These are phyloP conservation scores for Macrotis lagotis DNA, from an alignment of 2,113 vertebrate species.

Conservation along the genomic window DNA sequence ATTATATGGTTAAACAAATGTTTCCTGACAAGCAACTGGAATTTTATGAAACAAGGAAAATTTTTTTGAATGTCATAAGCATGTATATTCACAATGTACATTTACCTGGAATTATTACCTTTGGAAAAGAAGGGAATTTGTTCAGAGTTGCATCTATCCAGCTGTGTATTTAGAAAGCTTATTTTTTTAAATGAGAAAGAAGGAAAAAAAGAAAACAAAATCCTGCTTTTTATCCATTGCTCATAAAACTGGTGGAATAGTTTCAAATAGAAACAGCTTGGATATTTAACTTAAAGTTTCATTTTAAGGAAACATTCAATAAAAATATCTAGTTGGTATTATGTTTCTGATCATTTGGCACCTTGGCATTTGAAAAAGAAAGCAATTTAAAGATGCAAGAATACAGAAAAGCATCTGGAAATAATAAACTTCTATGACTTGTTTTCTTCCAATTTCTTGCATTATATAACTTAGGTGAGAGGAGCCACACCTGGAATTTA, in stretches of 20 bases:
- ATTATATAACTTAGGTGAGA: conserved; percentile 24
- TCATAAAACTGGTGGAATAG: conserved; percentile 17
- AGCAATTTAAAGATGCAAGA: conserved; percentile 30
- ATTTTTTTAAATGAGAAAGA: conserved; percentile 4
- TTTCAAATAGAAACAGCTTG: conserved; percentile 36
- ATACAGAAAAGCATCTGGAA: conserved; percentile 44
- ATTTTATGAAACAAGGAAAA: neutral
- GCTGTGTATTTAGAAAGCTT: neutral
- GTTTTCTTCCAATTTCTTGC: neutral
- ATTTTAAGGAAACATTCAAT: conserved; percentile 27
- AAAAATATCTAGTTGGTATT: conserved; percentile 42
- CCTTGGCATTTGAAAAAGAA: conserved; percentile 51
- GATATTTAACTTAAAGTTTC: conserved; percentile 20
- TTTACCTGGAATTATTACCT: neutral
- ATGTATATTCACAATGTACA: neutral
- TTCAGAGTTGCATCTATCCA: neutral
- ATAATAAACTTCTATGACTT: neutral
- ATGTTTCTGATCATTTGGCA: conserved; percentile 15
- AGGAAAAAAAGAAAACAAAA: neutral
- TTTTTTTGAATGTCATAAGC: neutral
- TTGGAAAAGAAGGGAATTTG: neutral
- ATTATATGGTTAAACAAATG: neutral
- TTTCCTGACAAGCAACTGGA: conserved; percentile 10
- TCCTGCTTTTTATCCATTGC: neutral
- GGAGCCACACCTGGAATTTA: neutral